Evolutionary conservation across 2,888 invertebrate species (phyloP), one percentile per base, ranked within the genome.

Genomic region (Drosophila subsilvestris): DNA sequence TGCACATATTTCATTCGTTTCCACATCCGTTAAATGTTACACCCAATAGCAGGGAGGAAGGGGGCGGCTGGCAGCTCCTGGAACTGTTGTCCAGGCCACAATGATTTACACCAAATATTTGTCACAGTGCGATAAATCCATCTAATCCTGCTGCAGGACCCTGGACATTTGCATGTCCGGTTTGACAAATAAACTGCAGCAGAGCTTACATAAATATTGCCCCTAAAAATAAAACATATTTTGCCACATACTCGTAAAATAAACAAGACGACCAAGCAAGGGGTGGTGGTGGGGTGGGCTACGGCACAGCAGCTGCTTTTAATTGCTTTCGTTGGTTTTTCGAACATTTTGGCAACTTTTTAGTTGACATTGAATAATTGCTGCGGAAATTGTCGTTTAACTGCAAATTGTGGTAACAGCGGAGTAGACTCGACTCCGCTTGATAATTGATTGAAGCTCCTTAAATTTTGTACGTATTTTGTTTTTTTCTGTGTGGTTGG

Each of bases 361-460:
- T 72, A 72, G 65, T 61, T 73, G 63, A 70, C 77, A 53, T 76
- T 84, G 80, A 84, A 83, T 78, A 83, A 84, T 84, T 65, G 70
- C 67, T 84, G 86, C 86, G 80, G 80, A 86, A 84, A 81, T 86
- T 71, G 80, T 76, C 78, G 69, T 78, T 86, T 80, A 84, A 77
- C 74, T 72, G 71, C 60, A 78, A 78, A 80, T 80, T 81, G 83
- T 74, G 76, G 80, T 70, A 59, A 53, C 18, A 49, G 47, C 27
- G 22, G 44, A 45, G 62, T 32, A 55, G 44, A 43, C 50, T 59
- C 60, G 44, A 43, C 50, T 59, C 60, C 17, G 51, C 45, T 51
- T 59, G 71, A 77, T 84, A 84, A 81, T 81, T 81, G 81, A 84
- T 81, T 80, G 74, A 72, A 75, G 63, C 71, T 66, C 63, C 63